phyloP scores from a whole-genome alignment of 1,140 invertebrate species.

The Drosophila kurseongensis region DNA sequence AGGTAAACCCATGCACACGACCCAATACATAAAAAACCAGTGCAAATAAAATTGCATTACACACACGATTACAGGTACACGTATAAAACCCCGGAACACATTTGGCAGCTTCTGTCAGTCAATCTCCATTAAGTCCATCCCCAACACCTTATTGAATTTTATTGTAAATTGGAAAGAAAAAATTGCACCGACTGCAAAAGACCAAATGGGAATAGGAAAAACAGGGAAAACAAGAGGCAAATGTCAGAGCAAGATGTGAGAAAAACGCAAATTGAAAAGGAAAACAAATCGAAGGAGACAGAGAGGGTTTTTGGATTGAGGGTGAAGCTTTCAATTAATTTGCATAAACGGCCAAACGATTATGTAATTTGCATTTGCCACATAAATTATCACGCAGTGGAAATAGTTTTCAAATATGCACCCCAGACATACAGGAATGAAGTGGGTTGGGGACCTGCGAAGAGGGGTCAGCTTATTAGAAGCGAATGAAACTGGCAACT shows the following conservation, averaged over 20 bases:
- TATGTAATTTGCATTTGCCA: conserved; percentile 69
- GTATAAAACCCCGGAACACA: conserved; percentile 48
- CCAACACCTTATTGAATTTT: conserved; percentile 81
- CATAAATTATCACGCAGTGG: conserved; percentile 77
- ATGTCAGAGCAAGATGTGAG: conserved; percentile 49
- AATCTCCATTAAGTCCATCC: conserved; percentile 75
- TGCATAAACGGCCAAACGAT: conserved; percentile 71
- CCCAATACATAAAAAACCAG: conserved; percentile 17
- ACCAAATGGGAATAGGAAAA: conserved; percentile 10
- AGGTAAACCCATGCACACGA: conserved; percentile 14
- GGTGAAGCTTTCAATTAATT: conserved; percentile 64
- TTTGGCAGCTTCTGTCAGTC: conserved; percentile 77
- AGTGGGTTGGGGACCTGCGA: conserved; percentile 1
- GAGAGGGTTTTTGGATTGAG: background rate
- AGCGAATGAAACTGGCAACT: conserved; percentile 45
- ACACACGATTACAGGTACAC: conserved; percentile 20
- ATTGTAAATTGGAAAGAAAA: conserved; percentile 78
- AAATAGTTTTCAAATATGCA: conserved; percentile 78
- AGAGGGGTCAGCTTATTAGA: conserved; percentile 45
- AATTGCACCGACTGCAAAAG: conserved; percentile 53
- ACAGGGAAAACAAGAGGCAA: conserved; percentile 20
- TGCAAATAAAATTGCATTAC: conserved; percentile 43
- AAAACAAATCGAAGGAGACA: conserved; percentile 14
- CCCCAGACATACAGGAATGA: conserved; percentile 42
- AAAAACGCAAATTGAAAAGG: conserved; percentile 44